Evolutionary conservation across 2,888 invertebrate genomes (phyloP).

Genomic region (Mesochorus sp.): DNA sequence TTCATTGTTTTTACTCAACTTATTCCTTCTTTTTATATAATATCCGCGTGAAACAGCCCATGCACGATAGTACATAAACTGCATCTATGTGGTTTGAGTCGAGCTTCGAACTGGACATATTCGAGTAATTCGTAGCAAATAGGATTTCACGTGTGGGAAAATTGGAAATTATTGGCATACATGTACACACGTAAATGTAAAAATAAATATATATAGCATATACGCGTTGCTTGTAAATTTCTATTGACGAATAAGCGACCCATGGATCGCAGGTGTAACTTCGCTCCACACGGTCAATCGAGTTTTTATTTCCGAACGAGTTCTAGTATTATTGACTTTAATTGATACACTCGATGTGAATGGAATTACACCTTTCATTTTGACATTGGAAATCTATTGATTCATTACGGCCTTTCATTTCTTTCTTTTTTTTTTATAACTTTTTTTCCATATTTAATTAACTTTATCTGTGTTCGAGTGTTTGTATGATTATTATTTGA

Average conservation of each 20-base stretch:
- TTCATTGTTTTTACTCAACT: too few species aligned
- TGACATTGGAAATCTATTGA: neutral
- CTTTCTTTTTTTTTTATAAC: neutral
- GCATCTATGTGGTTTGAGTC: slow-evolving; percentile 16
- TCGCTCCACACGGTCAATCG: slow-evolving; percentile 18
- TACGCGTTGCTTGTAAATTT: neutral
- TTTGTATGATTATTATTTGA: too few species aligned
- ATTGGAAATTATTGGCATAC: neutral
- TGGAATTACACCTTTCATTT: slow-evolving; percentile 5
- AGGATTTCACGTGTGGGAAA: neutral
- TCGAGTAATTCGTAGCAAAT: slow-evolving; percentile 32
- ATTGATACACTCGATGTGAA: slow-evolving; percentile 5
- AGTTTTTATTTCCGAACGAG: neutral
- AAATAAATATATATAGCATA: too few species aligned
- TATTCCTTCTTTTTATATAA: too few species aligned
- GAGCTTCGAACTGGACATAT: neutral
- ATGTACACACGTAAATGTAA: neutral
- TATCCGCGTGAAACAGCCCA: too few species aligned
- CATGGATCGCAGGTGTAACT: neutral
- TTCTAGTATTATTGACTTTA: slow-evolving; percentile 6
- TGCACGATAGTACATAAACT: too few species aligned
- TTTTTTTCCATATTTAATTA: too few species aligned
- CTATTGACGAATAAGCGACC: too few species aligned
- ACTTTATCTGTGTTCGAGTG: neutral
- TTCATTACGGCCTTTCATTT: neutral